Percentiles rank a stretch among this genome's conserved stretches.
These are phyloP conservation scores for Urocynchramus pylzowi DNA, from an alignment of 2,113 vertebrate genomes.

Conservation along the genomic window DNA sequence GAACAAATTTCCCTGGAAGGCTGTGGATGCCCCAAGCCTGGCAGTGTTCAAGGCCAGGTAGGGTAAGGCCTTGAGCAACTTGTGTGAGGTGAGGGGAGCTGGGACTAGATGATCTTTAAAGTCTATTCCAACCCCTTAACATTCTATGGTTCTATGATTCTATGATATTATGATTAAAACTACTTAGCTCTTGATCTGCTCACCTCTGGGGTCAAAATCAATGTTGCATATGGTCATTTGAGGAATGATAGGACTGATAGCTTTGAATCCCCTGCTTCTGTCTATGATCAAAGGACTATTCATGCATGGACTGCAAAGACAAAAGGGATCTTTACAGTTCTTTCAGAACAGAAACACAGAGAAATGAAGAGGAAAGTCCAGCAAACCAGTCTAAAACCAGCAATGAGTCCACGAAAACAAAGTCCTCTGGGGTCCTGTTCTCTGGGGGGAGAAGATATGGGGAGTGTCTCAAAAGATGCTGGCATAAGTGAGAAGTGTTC, in stretches of 20 bases:
- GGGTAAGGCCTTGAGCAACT: background rate
- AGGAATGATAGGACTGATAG: background rate
- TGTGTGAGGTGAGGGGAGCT: accelerated
- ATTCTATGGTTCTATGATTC: background rate
- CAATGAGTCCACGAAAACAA: background rate
- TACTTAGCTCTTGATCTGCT: background rate
- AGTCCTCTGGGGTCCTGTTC: background rate
- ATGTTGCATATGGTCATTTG: background rate
- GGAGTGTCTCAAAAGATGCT: background rate
- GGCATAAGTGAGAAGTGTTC: background rate
- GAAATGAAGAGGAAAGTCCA: background rate
- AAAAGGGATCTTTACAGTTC: background rate
- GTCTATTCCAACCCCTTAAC: background rate
- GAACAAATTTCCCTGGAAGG: background rate
- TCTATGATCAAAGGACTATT: background rate
- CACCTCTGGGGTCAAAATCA: background rate
- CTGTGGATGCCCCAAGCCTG: no score
- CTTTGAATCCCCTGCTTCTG: background rate
- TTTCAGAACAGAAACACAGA: background rate
- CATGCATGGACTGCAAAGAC: background rate
- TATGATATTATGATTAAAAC: background rate
- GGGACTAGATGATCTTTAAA: background rate
- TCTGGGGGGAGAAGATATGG: accelerated
- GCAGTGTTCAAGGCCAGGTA: background rate
- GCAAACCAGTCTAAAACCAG: background rate